Evolutionary conservation across 2,888 invertebrate genomes (phyloP), one percentile per base, ranked within the genome.

Genomic region (Hermaeophaga mercurialis): DNA sequence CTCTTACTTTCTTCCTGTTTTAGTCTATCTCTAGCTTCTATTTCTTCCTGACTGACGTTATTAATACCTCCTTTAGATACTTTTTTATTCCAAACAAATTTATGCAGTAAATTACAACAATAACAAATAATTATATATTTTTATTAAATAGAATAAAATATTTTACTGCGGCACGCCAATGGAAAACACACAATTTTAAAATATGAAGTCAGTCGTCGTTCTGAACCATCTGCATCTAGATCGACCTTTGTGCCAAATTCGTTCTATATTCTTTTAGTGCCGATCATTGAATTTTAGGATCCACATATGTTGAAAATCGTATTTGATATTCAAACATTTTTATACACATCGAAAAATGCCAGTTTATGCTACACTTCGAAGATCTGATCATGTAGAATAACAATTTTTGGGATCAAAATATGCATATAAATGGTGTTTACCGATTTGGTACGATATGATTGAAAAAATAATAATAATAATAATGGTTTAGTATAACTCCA

Each of bases 61-160:
- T 87, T 85, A 1, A 94, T 80, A 0, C 98, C 99, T 72, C 97
- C 95, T 70, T 94, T 93, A 55, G 96, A 90, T 43, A 97, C 80
- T 76, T 99, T 99, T 78, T 98, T 98, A 15, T 84, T 83, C 99
- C 99, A 99, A 0, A 96, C 92, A 78, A 99, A 99, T 0, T 95
- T 92, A 24, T 96, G 90, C 3, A 96, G 84, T 31, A 99, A 83
- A 69, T 95, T 94, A 0, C 93, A n/a, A n/a, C n/a, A n/a, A n/a
- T n/a, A n/a, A n/a, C n/a, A n/a, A n/a, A n/a, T n/a, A n/a, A n/a
- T n/a, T n/a, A n/a, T n/a, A n/a, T n/a, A n/a, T n/a, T n/a, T n/a
- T n/a, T n/a, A n/a, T n/a, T n/a, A n/a, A n/a, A n/a, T n/a, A n/a
- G n/a, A n/a, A n/a, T n/a, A n/a, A n/a, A n/a, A n/a, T n/a, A n/a